These are phyloP conservation scores for Lutraria rhynchaena DNA, from an alignment of 1,140 invertebrate genomes.

Conservation along the genomic window DNA sequence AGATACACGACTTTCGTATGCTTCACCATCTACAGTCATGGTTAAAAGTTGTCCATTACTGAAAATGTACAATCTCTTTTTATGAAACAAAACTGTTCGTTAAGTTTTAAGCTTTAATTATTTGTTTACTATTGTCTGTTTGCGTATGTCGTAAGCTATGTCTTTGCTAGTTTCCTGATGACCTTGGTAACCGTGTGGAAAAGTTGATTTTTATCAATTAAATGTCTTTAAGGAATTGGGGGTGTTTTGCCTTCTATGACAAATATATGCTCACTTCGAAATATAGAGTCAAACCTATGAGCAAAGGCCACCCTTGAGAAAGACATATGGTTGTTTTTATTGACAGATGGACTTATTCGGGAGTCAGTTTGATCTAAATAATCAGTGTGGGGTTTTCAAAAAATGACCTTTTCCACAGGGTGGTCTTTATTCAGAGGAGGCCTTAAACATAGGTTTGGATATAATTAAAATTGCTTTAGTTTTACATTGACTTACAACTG, in stretches of 20 bases:
- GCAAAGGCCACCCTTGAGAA: too few species aligned
- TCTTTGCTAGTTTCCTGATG: too few species aligned
- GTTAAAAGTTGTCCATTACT: not conserved
- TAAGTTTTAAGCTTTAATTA: not conserved
- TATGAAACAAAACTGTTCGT: not conserved
- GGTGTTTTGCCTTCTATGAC: too few species aligned
- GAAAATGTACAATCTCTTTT: not conserved
- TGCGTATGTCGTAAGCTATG: not conserved
- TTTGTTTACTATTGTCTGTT: not conserved
- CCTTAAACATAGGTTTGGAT: not conserved
- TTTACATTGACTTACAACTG: not conserved
- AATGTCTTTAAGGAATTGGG: too few species aligned
- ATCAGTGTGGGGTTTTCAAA: not conserved
- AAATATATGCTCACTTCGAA: too few species aligned
- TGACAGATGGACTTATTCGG: not conserved
- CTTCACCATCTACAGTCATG: not conserved
- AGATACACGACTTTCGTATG: slow-evolving; percentile 18
- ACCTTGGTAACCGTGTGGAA: too few species aligned
- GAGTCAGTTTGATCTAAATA: not conserved
- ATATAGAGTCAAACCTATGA: too few species aligned
- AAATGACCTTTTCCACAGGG: not conserved
- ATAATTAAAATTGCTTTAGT: not conserved
- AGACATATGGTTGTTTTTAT: too few species aligned
- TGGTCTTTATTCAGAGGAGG: too few species aligned
- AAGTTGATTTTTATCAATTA: too few species aligned